phyloP scores from a whole-genome alignment of 2,113 vertebrate species.

The Alligator sinensis region DNA sequence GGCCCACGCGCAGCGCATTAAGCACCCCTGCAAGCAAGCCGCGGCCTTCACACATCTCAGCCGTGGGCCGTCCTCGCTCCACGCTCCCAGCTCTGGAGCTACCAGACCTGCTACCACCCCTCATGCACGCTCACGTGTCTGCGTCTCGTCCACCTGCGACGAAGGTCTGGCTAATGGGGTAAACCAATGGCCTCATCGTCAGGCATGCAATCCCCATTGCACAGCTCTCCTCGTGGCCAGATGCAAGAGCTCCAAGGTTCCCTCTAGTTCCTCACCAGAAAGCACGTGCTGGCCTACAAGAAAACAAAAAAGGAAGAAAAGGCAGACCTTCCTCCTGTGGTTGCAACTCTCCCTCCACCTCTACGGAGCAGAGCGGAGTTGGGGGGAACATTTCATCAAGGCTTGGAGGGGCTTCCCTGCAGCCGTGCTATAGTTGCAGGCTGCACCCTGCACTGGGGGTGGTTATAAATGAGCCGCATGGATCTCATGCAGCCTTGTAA shows the following conservation, averaged over 20 bases:
- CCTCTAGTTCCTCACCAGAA: no score
- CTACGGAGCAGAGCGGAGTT: accelerated
- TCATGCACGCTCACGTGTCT: no score
- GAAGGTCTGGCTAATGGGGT: no score
- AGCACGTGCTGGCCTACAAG: no score
- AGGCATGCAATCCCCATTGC: no score
- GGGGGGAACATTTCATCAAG: accelerated
- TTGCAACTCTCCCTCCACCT: background rate
- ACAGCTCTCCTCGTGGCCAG: no score
- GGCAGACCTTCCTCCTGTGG: background rate
- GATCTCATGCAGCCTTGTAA: accelerated
- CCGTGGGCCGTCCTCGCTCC: background rate
- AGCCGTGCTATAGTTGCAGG: accelerated
- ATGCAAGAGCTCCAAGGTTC: no score
- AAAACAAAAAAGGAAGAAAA: no score
- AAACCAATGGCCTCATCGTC: no score
- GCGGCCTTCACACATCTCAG: accelerated
- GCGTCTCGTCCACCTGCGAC: no score
- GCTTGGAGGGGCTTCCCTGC: accelerated
- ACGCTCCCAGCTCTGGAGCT: background rate
- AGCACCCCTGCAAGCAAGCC: background rate
- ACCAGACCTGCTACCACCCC: no score
- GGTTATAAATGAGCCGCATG: background rate
- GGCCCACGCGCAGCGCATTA: background rate
- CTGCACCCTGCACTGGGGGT: accelerated